Evolutionary conservation across 2,888 invertebrate species (phyloP).

Genomic region (Mimas tiliae): DNA sequence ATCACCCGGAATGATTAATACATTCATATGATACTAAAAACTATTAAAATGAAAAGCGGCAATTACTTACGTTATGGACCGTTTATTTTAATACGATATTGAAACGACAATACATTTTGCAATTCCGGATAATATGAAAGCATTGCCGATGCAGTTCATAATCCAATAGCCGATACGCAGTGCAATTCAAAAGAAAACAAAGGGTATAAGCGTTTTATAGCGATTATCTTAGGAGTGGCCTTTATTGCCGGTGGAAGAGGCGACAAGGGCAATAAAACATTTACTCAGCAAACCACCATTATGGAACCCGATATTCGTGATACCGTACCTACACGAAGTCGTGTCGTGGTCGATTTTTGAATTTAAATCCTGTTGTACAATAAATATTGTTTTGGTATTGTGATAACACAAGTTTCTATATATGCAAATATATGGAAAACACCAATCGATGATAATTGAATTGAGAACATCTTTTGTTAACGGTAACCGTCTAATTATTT

Average conservation of each 20-base stretch:
- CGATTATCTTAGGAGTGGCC: constrained; percentile 51
- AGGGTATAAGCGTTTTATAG: constrained; percentile 53
- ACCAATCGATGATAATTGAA: neutral
- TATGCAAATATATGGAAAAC: constrained; percentile 37
- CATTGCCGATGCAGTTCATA: constrained; percentile 29
- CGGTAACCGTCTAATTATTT: constrained; percentile 34
- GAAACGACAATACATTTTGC: neutral
- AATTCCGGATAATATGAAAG: neutral
- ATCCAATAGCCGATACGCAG: constrained; percentile 47
- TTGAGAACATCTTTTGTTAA: neutral
- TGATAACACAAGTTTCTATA: constrained; percentile 32
- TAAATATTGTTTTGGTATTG: constrained; percentile 31
- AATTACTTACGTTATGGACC: neutral
- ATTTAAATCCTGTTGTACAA: constrained; percentile 58
- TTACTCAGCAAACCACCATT: constrained; percentile 54
- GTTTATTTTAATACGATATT: constrained; percentile 3
- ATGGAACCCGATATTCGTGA: constrained; percentile 63
- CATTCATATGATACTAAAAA: neutral
- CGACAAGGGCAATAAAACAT: constrained; percentile 61
- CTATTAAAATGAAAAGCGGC: neutral
- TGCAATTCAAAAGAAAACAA: constrained; percentile 48
- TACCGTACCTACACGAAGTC: constrained; percentile 49
- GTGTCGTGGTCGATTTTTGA: constrained; percentile 55
- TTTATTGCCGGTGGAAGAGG: constrained; percentile 54
- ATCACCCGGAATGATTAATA: neutral